Conservation (phyloP, 1,140 invertebrate species). For the Homalodisca vitripennis region DNA sequence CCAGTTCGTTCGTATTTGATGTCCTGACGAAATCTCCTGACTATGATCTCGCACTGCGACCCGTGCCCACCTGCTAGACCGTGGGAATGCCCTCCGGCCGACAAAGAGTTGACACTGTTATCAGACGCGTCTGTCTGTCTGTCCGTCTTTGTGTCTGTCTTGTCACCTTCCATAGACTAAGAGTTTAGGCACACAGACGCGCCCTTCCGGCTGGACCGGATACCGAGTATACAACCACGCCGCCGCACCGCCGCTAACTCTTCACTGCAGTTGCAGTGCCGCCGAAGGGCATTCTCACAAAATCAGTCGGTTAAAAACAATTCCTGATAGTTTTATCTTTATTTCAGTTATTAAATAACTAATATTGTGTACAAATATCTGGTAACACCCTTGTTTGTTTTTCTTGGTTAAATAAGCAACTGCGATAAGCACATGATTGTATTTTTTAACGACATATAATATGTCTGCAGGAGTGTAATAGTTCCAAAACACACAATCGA, state of each 20-base stretch:
- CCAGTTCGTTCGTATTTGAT: no score
- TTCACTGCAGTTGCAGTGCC: not conserved
- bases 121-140: not conserved
- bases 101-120: slow-evolving; percentile 16
- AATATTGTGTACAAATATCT: not conserved
- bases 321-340: no score
- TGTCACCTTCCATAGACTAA: slow-evolving; percentile 13
- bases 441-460: no score
- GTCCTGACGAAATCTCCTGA: no score
- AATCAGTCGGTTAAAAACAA: not conserved
- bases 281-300: not conserved
- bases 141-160: slow-evolving; percentile 21
- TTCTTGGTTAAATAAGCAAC: no score
- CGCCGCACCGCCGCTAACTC: not conserved
- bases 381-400: not conserved
- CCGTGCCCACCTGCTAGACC: no score
- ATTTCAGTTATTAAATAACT: not conserved
- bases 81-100: not conserved
- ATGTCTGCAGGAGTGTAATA: no score
- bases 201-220: slow-evolving; percentile 1
- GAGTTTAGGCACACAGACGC: slow-evolving; percentile 16
- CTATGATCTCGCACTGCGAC: no score
- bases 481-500: no score
- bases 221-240: no score
- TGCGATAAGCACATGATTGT: no score